Percentiles rank a stretch among this genome's conserved stretches.
Conservation (phyloP, 2,888 invertebrate species). For the Lasioglossum figueresi region DNA sequence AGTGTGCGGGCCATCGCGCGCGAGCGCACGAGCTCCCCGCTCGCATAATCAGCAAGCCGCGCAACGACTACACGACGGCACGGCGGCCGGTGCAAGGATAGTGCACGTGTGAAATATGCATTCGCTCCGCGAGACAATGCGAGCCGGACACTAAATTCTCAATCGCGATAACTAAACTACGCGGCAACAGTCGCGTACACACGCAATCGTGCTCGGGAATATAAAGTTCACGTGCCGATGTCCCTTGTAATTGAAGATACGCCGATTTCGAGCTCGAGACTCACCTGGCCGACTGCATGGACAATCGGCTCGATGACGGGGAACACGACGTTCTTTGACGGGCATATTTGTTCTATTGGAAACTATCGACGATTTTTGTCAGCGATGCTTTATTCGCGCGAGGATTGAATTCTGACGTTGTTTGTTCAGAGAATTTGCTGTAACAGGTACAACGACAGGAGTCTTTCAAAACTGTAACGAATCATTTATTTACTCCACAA, state of each 20-base stretch:
- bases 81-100: slow-evolving; percentile 53
- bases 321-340: slow-evolving; percentile 1
- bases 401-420: neutral
- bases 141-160: slow-evolving; percentile 74
- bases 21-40: slow-evolving; percentile 31
- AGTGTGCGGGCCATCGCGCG: neutral
- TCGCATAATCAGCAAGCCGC: slow-evolving; percentile 69
- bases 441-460: neutral
- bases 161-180: slow-evolving; percentile 73
- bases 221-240: slow-evolving; percentile 67
- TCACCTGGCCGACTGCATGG: neutral
- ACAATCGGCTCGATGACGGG: neutral
- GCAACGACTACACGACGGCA: slow-evolving; percentile 62
- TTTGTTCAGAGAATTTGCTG: neutral
- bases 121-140: slow-evolving; percentile 79
- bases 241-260: slow-evolving; percentile 63
- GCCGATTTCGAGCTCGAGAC: slow-evolving; percentile 16
- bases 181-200: slow-evolving; percentile 61
- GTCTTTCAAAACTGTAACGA: neutral
- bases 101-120: slow-evolving; percentile 80
- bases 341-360: neutral
- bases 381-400: neutral
- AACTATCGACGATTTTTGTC: neutral
- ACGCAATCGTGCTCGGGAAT: slow-evolving; percentile 60
- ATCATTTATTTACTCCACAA: neutral